Conservation (phyloP, 2,888 invertebrate species). For the Folsomia candida region DNA sequence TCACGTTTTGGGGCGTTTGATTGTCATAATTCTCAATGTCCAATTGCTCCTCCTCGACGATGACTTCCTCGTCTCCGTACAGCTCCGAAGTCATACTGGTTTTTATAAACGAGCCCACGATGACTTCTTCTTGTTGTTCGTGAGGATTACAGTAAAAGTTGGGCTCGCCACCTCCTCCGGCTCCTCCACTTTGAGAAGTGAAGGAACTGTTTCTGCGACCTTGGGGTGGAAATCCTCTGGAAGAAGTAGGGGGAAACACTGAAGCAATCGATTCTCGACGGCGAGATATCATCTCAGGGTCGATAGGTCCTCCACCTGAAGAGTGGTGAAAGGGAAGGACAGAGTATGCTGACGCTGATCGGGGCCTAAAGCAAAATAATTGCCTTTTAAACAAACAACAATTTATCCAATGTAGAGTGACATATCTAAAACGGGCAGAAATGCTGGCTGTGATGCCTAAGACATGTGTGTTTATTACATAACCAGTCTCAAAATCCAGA, state of each 20-base stretch:
- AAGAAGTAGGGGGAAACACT: background rate
- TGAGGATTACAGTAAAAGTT: background rate
- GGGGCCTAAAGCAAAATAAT: too few species aligned
- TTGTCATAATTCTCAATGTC: background rate
- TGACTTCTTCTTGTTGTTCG: background rate
- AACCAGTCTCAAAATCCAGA: too few species aligned
- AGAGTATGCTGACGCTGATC: background rate
- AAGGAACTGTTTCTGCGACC: background rate
- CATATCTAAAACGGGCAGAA: too few species aligned
- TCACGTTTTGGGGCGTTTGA: background rate
- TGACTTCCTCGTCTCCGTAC: background rate
- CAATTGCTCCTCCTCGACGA: background rate
- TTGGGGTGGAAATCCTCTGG: too few species aligned
- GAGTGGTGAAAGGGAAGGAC: background rate
- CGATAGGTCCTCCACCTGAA: background rate
- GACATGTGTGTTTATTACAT: too few species aligned
- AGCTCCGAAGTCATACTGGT: background rate
- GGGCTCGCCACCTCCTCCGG: background rate
- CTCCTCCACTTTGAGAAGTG: background rate
- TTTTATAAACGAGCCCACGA: background rate
- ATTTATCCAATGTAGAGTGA: too few species aligned
- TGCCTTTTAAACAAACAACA: too few species aligned
- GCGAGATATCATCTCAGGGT: background rate
- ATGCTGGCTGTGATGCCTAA: too few species aligned
- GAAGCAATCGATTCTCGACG: background rate